Conservation (phyloP, 2,888 invertebrate genomes). For the Lepidocyrtinus sp. region DNA sequence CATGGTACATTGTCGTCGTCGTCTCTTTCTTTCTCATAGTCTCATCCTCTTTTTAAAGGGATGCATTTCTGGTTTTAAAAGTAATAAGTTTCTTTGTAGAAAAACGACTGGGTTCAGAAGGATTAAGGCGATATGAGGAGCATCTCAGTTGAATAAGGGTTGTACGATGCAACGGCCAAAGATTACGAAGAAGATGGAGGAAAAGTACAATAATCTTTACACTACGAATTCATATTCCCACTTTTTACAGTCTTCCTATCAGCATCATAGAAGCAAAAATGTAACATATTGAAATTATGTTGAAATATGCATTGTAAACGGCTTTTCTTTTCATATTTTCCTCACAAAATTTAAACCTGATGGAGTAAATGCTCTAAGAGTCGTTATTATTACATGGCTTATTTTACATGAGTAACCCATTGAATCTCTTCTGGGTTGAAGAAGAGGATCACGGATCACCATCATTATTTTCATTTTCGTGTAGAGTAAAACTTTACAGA, state of each 20-base stretch:
- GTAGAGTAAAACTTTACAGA: constrained; percentile 8
- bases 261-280: background rate
- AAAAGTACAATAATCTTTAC: background rate
- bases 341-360: constrained; percentile 22
- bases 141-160: constrained; percentile 25
- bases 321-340: constrained; percentile 16
- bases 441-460: constrained; percentile 10
- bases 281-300: constrained; percentile 19
- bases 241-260: constrained; percentile 29
- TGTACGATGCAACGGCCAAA: constrained; percentile 35
- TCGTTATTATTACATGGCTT: constrained; percentile 15
- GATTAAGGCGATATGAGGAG: constrained; percentile 19
- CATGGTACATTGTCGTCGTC: constrained; percentile 11
- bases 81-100: background rate
- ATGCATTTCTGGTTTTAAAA: background rate
- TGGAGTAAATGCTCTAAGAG: constrained; percentile 16
- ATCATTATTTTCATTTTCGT: background rate
- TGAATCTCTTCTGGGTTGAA: constrained; percentile 20
- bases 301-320: constrained; percentile 1
- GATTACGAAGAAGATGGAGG: background rate
- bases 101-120: background rate
- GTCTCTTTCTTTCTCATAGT: background rate
- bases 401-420: constrained; percentile 45
- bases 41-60: background rate
- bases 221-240: constrained; percentile 40